These are phyloP conservation scores for Colossoma macropomum DNA, from an alignment of 2,113 vertebrate species.

Conservation along the genomic window DNA sequence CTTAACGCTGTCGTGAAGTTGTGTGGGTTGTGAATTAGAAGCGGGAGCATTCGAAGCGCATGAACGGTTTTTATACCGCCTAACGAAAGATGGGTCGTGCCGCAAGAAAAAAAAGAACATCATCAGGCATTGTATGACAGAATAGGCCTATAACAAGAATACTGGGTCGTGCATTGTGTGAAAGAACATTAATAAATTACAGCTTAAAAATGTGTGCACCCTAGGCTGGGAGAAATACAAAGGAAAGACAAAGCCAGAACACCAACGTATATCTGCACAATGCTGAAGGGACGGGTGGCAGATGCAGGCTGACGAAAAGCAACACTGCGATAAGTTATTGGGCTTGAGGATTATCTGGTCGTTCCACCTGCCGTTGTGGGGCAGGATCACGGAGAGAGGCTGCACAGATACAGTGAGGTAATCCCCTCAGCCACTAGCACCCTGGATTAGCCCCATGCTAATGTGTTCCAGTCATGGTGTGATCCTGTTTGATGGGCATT, in stretches of 20 bases:
- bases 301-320: conserved; percentile 61
- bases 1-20: conserved; percentile 8
- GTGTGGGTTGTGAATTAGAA: neutral
- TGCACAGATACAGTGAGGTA: conserved; percentile 38
- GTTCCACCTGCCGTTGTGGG: conserved; percentile 61
- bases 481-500: neutral
- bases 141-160: neutral
- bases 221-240: neutral
- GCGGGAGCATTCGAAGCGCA: neutral
- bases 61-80: neutral
- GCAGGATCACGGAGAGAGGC: conserved; percentile 27
- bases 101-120: neutral
- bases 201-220: neutral
- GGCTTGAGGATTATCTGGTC: conserved; percentile 60
- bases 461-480: conserved; percentile 16
- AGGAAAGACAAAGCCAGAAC: neutral
- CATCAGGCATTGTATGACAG: neutral
- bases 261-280: neutral
- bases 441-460: conserved; percentile 44
- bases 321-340: conserved; percentile 51
- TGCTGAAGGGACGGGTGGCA: conserved; percentile 32
- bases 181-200: neutral
- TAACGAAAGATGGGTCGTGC: conserved; percentile 15
- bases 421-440: conserved; percentile 36
- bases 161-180: neutral